Conservation (phyloP, 2,888 invertebrate genomes). For the Choreutis nemorana region DNA sequence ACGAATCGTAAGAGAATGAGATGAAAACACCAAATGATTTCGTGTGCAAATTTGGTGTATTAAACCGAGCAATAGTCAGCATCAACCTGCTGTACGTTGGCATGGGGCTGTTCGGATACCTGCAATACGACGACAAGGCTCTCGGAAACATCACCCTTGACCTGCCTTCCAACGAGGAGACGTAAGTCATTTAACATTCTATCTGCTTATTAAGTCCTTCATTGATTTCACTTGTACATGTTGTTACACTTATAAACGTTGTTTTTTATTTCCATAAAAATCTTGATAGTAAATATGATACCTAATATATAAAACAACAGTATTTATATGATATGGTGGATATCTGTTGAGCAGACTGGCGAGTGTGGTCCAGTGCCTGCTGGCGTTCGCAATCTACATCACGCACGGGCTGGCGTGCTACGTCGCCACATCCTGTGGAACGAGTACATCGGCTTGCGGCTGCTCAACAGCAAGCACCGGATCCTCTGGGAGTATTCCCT, state of each 20-base stretch:
- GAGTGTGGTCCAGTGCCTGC: slow-evolving; percentile 74
- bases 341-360: slow-evolving; percentile 75
- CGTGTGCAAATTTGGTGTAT: slow-evolving; percentile 80
- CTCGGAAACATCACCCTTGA: slow-evolving; percentile 88
- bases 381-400: slow-evolving; percentile 85
- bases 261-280: no score
- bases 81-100: slow-evolving; percentile 86
- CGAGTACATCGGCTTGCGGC: slow-evolving; percentile 67
- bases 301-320: no score
- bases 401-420: slow-evolving; percentile 95
- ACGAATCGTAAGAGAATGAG: slow-evolving; percentile 92
- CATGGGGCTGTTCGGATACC: slow-evolving; percentile 91
- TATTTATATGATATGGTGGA: no score
- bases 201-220: no score
- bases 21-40: slow-evolving; percentile 90
- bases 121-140: slow-evolving; percentile 78
- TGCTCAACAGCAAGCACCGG: slow-evolving; percentile 69
- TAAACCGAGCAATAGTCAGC: slow-evolving; percentile 83
- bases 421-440: slow-evolving; percentile 94
- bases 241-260: no score
- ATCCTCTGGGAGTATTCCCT: slow-evolving; percentile 78
- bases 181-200: slow-evolving; percentile 57
- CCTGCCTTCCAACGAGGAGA: slow-evolving; percentile 69
- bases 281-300: no score
- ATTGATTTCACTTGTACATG: no score